Evolutionary conservation across 2,888 invertebrate species (phyloP), one percentile per base, ranked within the genome.

Genomic region (Dinocampus coccinellae): DNA sequence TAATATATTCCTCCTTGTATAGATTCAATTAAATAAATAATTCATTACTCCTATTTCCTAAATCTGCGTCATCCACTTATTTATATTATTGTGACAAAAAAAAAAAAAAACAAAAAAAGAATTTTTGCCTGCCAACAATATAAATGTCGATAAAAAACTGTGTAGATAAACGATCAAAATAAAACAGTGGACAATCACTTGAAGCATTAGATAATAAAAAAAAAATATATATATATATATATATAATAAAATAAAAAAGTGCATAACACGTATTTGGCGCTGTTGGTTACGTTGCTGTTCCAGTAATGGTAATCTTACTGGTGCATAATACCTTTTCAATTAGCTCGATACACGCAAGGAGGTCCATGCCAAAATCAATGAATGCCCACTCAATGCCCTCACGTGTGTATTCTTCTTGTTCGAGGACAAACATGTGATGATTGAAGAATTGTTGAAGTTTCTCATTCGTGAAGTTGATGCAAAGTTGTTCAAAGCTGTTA

Each of bases 401-500:
- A 82, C 92, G 92, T 88, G 95, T 93, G 90, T 96, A 96, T 89
- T 96, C 95, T 90, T 96, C 96, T 92, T 96, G 96, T 90, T 96
- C 96, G 87, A 96, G 91, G 81, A 96, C 95, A 89, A 96, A 96
- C 96, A 96, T 96, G 91, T 96, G 93, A 88, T 96, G 95, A 90
- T 96, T 96, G 93, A 96, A 96, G 92, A 96, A 96, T 90, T 96
- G 96, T 90, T 96, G 96, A 85, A 96, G 91, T 89, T 95, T 94
- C 91, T 96, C 96, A 89, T 96, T 96, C 88, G 96, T 96, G 90
- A 95, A 96, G 91, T 96, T 96, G 92, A 96, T 96, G 90, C 95
- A 96, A 87, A 96, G 91, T 90, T 96, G 96, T 90, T 96, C 95
- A 91, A 96, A 96, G 88, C 95, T 94, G 91, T 96, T 96, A 90